Conservation (phyloP, 1,140 invertebrate species). For the Drosophila ficusphila region DNA sequence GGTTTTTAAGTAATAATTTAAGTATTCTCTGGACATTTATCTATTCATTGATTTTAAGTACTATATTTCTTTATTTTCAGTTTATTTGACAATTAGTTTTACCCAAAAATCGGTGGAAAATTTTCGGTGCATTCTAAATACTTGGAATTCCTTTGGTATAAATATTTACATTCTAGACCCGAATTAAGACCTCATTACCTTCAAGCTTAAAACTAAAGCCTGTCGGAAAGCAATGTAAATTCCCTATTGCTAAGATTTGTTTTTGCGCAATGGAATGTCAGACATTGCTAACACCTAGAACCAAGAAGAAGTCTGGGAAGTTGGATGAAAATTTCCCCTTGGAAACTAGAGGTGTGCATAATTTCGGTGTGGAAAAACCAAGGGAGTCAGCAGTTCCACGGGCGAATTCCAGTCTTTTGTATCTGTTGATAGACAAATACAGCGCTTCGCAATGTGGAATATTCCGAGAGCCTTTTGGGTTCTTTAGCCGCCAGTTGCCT, state of each 20-base stretch:
- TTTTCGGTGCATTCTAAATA: neutral
- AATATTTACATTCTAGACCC: neutral
- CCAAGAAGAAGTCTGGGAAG: neutral
- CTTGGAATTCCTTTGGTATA: neutral
- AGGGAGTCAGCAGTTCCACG: conserved; percentile 3
- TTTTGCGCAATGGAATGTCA: conserved; percentile 9
- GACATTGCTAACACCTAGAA: neutral
- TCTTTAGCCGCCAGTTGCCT: conserved; percentile 26
- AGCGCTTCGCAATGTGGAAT: conserved; percentile 16
- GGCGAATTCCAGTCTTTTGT: conserved; percentile 13
- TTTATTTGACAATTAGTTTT: neutral
- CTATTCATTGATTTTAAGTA: no score
- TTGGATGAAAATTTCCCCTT: neutral
- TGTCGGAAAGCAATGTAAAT: conserved; percentile 6
- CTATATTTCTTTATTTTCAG: no score
- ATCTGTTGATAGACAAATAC: conserved; percentile 25
- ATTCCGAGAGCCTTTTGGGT: conserved; percentile 37
- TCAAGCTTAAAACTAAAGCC: neutral
- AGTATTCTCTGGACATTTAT: no score
- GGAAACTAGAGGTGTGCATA: neutral
- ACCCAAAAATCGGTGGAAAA: neutral
- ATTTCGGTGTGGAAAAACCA: neutral
- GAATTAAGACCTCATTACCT: neutral
- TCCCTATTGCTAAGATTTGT: conserved; percentile 13
- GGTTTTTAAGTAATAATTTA: no score